Base-by-base conservation (phyloP, 2,797 vertebrate species). In the Ambastaia sidthimunki region DNA sequence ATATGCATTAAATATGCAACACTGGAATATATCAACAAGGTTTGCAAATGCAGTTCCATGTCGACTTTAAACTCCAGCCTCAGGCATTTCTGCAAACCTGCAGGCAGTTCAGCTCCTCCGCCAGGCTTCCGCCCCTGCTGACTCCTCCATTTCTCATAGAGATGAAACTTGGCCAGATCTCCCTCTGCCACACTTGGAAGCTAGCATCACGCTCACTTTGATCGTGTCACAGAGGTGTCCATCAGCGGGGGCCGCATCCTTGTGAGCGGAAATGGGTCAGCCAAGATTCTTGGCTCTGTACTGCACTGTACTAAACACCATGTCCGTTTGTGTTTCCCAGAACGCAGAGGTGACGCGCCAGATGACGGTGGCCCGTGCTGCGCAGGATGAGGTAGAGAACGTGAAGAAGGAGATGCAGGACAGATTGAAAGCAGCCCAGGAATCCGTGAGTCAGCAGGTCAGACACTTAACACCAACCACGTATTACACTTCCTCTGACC, bases 261-360 rank as follows among this genome's bases (percentile, higher is more conserved):
- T 65, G 67, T 34, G 34, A 48, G 31, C 16, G 25, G 59, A 81
- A 34, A 18, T 76, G 73, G 67, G 59, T 76, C 80, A 81, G 68
- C 44, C 48, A 63, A 82, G 21, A 65, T 48, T 63, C 59, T 71
- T 80, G 48, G 55, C 60, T 71, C 7, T 74, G 37, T 74, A 21
- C 23, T 21, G 72, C 11, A 76, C 66, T 85, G 54, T 74, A 57
- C 78, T 62, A 7, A 62, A 31, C 13, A 13, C 23, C 21, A 37
- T 79, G 47, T 73, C 23, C 60, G 2, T 82, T 19, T 84, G 50
- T 77, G 69, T 79, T 73, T 83, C 71, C 55, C 19, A 99, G 98
- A 99, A 99, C 0, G 98, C 98, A 0, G 98, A 99, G 89, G 97
- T 98, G 87, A 98, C 96, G 71, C 96, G 96, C 60, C 97, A 98